Base-by-base conservation (phyloP, 2,888 invertebrate genomes). In the Harpagoxenus sublaevis region DNA sequence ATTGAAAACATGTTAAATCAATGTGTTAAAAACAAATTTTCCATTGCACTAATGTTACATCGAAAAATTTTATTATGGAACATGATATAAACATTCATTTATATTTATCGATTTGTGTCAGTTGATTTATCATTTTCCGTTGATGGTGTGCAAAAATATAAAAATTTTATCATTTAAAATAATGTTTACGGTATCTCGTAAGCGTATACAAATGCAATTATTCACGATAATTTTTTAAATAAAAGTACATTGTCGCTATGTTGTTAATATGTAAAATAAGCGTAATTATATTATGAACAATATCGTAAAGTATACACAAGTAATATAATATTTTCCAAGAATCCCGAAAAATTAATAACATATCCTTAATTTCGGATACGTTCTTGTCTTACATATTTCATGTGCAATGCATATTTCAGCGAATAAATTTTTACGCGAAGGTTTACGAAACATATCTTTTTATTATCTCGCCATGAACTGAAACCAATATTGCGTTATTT, bases 1-100 rank as follows among this genome's bases (percentile, higher is more conserved):
- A 73, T 28, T 55, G 23, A 1, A 57, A 74, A n/a, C 28, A 23
- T 15, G 53, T 15, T 15, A 42, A 28, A n/a, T 60, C n/a, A 57
- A 31, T 3, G 18, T 74, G 39, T 39, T 55, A 42, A 60, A 74
- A 74, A 60, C 10, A 18, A 74, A 74, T 28, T 55, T 57, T 57
- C 28, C 28, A 2, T 57, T 60, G 3, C 12, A 28, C 15, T 6
- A 39, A 18, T 42, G 15, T 15, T 55, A 55, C 15, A 42, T 18
- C 1, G 28, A 74, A 60, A 57, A n/a, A 6, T 74, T 42, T 60
- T 12, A 5, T 3, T 2, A 18, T 42, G 2, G 2, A 45, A 57
- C 10, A 3, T 28, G 42, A 57, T 18, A 28, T 57, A 8, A 6
- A 42, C 10, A 23, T 73, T 57, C 18, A 39, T 39, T 55, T 42